A percentile compares a stretch with the other conserved stretches of the same genome.
phyloP scores from a whole-genome alignment of 2,888 invertebrate genomes.

The Xestia c-nigrum region DNA sequence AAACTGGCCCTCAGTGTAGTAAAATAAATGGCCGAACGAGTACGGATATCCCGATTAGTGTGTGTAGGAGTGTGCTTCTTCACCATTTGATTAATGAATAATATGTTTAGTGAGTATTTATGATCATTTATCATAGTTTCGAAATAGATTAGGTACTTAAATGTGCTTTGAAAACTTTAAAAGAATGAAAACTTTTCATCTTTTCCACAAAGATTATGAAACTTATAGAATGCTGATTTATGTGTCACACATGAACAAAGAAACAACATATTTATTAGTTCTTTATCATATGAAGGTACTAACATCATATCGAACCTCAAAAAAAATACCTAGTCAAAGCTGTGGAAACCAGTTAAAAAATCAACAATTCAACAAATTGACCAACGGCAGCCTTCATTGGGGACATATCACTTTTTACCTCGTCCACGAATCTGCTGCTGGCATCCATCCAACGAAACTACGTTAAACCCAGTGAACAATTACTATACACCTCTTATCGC shows the following conservation, averaged over 20 bases:
- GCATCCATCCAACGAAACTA: slow-evolving; percentile 60
- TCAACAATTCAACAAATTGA: slow-evolving; percentile 42
- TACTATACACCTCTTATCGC: slow-evolving; percentile 40
- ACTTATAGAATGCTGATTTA: neutral
- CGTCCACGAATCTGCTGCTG: slow-evolving; percentile 54
- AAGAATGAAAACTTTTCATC: neutral
- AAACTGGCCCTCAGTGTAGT: neutral
- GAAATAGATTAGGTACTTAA: neutral
- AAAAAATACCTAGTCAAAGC: neutral
- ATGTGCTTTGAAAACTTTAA: neutral
- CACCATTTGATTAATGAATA: slow-evolving; percentile 1
- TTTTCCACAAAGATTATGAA: neutral
- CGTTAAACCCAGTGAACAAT: slow-evolving; percentile 57
- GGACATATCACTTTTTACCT: slow-evolving; percentile 58
- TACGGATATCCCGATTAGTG: slow-evolving; percentile 11
- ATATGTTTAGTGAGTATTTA: neutral
- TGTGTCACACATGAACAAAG: neutral
- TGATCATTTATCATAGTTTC: neutral
- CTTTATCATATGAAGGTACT: neutral
- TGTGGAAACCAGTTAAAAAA: slow-evolving; percentile 10
- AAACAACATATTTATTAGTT: neutral
- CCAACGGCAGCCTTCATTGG: slow-evolving; percentile 28
- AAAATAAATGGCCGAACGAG: neutral
- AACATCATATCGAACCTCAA: neutral
- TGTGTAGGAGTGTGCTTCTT: neutral